Base-by-base conservation (phyloP, 2,888 invertebrate species). In the Tetramorium bicarinatum region DNA sequence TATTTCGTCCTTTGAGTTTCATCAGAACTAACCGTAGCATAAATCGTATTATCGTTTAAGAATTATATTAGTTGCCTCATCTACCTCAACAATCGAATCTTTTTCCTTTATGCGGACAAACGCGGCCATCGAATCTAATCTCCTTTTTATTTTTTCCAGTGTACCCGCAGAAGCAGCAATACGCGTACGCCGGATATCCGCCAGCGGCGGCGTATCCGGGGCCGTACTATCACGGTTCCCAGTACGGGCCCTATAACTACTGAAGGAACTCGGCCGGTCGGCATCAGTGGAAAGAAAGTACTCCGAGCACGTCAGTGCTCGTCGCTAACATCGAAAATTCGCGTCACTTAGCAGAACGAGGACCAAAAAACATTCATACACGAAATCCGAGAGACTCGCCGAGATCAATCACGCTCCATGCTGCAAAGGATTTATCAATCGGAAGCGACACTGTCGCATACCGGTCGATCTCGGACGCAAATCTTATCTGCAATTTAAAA, bases 141-240 rank as follows among this genome's bases (percentile, higher is more conserved):
- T 52, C n/a, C 18, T 4, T 66, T 82, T 25, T 64, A 3, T 9
- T 59, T 44, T 47, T 95, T 95, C 66, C 96, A 98, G 98, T 99
- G 93, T 99, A 99, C 95, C 98, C 98, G 75, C 98, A 98, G 95
- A 99, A 99, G 95, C 98, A 98, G 95, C 98, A 98, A 91, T 98
- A 98, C 94, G 98, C 98, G 21, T 98, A 98, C 95, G 97, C 98
- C 77, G 98, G 98, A 84, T 98, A 98, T 95, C 97, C 98, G 82
- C 96, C 96, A 81, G 96, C 97, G 64, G 97, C 97, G 0, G 97
- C 98, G 77, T 98, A 98, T 95, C 97, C 98, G 83, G 97, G 97
- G 59, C 98, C 98, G 49, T 98, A 98, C 95, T 98, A 96, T 88
- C 96, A 98, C 95, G 98, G 98, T 93, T 98, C 98, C 75, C 98